Percentiles rank a stretch among this genome's conserved stretches.
Conservation (phyloP, 2,113 vertebrate genomes). For the Pygathrix nemaeus region DNA sequence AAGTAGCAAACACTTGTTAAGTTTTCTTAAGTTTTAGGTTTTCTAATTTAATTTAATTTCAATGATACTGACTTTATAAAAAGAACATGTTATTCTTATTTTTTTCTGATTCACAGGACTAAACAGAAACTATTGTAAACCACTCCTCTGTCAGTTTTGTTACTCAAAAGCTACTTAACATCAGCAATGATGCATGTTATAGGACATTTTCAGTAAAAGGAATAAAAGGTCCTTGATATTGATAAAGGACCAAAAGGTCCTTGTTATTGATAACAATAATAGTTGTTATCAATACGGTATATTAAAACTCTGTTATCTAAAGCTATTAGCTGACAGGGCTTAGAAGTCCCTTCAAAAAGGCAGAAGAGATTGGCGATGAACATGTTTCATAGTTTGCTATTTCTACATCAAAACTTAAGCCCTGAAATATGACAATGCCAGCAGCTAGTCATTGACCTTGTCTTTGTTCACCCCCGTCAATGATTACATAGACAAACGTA, state of each 20-base stretch:
- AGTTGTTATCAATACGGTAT: not conserved
- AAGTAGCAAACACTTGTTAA: not conserved
- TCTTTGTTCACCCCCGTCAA: not conserved
- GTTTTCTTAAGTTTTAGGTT: not conserved
- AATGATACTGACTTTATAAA: not conserved
- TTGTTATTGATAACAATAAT: no score
- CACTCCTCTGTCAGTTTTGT: not conserved
- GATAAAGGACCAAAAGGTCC: not conserved
- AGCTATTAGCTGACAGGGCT: not conserved
- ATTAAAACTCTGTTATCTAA: not conserved
- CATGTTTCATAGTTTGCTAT: not conserved
- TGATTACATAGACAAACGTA: not conserved
- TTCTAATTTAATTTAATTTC: conserved; percentile 53
- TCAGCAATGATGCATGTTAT: not conserved
- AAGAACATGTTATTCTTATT: conserved; percentile 51
- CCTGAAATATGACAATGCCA: not conserved
- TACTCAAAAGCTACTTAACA: not conserved
- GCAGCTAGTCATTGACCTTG: not conserved
- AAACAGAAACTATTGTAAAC: conserved; percentile 5
- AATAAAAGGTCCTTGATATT: not conserved
- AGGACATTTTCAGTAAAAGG: not conserved
- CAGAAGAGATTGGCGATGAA: not conserved
- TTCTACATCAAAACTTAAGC: not conserved
- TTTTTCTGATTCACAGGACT: conserved; percentile 33
- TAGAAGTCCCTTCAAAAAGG: not conserved